phyloP scores from a whole-genome alignment of 2,113 vertebrate genomes.

The Campylomormyrus tamandua region DNA sequence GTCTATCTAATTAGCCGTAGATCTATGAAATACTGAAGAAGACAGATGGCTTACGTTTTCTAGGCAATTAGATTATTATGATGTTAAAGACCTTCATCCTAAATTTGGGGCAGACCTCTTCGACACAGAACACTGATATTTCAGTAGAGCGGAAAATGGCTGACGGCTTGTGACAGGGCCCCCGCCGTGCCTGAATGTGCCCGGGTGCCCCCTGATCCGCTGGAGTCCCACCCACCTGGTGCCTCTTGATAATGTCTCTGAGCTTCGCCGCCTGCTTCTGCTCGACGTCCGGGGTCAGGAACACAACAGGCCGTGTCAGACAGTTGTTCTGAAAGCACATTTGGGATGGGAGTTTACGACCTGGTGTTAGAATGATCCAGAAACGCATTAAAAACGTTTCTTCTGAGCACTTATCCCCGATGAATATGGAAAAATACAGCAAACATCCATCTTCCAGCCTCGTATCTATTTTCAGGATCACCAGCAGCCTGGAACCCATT shows the following conservation, averaged over 20 bases:
- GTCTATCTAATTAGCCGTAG: neutral
- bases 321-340: constrained; percentile 77
- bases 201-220: neutral
- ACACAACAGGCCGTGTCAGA: constrained; percentile 85
- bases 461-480: neutral
- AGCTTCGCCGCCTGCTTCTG: constrained; percentile 85
- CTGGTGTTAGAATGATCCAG: neutral
- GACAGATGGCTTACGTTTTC: neutral
- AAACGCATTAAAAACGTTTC: neutral
- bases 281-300: constrained; percentile 85
- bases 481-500: neutral
- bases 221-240: constrained; percentile 69
- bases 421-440: neutral
- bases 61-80: neutral
- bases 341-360: neutral
- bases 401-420: neutral
- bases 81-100: neutral
- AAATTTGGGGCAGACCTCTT: neutral
- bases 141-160: neutral
- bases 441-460: neutral
- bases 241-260: constrained; percentile 94
- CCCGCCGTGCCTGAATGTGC: neutral
- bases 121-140: neutral
- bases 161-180: neutral
- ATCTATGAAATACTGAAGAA: neutral